Base-by-base conservation (phyloP, 2,888 invertebrate species). In the Smittia sp. region DNA sequence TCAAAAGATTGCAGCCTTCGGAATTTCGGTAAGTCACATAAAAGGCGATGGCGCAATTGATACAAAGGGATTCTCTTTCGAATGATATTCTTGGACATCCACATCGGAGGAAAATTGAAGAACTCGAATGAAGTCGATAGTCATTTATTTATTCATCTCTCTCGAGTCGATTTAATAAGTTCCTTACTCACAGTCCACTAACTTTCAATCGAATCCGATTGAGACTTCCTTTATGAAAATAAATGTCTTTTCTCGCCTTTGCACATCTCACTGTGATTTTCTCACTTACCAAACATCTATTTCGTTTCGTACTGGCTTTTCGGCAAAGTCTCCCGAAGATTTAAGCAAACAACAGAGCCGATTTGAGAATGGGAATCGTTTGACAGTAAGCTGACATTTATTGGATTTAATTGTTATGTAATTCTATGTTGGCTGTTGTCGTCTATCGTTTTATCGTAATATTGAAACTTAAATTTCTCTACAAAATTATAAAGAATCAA, bases 381-480 rank as follows among this genome's bases (percentile, higher is more conserved):
- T 69, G 69, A 69, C 69, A 69, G 69, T 69, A 69, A 69, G 52
- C 69, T 69, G 69, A 69, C 69, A 25, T 41, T 69, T 69, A 69
- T 69, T 69, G 41, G 41, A 69, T 54, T 41, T 69, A 22, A 69
- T 68, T 68, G 27, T 52, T 32, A n/a, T 22, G 41, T 46, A 58
- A 58, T 22, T 58, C 58, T 58, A 6, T 58, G 58, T 58, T 58
- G 18, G 58, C 18, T 58, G n/a, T 18, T 58, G 11, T 58, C 58
- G 20, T 6, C 18, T 58, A 6, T 58, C 58, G n/a, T n/a, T n/a
- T n/a, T n/a, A n/a, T n/a, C n/a, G n/a, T n/a, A n/a, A n/a, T n/a
- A n/a, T n/a, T n/a, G n/a, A n/a, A n/a, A n/a, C n/a, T n/a, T n/a
- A n/a, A n/a, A n/a, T n/a, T n/a, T n/a, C n/a, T n/a, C n/a, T n/a